Conservation (phyloP, 2,113 vertebrate species). For the Illadopsis cleaveri region DNA sequence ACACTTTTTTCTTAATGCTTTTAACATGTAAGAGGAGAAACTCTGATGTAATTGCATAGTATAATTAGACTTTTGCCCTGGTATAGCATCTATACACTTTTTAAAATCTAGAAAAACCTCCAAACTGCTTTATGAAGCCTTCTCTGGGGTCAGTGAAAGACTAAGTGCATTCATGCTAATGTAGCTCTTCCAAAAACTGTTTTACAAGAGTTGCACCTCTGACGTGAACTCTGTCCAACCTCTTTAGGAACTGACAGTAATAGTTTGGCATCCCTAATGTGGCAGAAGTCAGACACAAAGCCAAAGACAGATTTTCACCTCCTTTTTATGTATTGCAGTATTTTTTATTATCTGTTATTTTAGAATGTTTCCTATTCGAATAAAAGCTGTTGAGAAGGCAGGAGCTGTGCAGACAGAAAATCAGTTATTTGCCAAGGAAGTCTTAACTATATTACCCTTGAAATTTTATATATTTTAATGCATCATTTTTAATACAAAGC, state of each 20-base stretch:
- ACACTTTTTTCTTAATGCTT: neutral
- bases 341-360: neutral
- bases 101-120: neutral
- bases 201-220: neutral
- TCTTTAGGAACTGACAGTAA: too few relatives aligned
- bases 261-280: neutral
- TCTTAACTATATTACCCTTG: conserved; percentile 2
- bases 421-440: neutral
- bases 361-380: neutral
- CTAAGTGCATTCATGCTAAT: rapidly evolving
- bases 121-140: neutral
- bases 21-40: neutral
- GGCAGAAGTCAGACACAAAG: neutral
- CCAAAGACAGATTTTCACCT: rapidly evolving
- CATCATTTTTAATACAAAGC: conserved; percentile 22
- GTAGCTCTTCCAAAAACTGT: neutral
- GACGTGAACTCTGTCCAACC: neutral
- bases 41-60: neutral
- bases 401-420: neutral
- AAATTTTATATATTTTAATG: conserved; percentile 28
- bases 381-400: neutral
- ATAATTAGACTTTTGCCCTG: neutral
- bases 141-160: neutral
- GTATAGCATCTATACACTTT: neutral
- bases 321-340: neutral